phyloP scores from a whole-genome alignment of 1,140 invertebrate genomes.

The Coelopa frigida region DNA sequence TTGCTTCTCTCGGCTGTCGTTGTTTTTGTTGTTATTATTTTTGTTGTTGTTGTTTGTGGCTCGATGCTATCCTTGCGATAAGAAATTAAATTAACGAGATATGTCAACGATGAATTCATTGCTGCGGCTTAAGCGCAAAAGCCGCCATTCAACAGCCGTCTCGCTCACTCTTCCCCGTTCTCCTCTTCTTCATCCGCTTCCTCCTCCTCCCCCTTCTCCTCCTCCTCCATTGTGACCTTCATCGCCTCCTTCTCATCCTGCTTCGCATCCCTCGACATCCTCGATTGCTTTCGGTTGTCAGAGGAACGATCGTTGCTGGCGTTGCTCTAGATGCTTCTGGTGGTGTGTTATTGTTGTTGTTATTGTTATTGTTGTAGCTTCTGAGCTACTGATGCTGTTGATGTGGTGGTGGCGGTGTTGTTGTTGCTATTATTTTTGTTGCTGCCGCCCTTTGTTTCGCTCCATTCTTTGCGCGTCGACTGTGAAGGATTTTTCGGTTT shows the following conservation, averaged over 20 bases:
- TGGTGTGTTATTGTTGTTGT: too few species aligned
- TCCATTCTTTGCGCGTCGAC: too few species aligned
- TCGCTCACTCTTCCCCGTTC: too few species aligned
- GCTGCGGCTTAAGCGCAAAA: constrained; percentile 44
- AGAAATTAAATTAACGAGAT: constrained; percentile 46
- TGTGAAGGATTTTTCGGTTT: too few species aligned
- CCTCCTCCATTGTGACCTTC: background rate
- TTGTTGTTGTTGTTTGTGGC: constrained; percentile 36
- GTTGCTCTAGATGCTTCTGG: too few species aligned
- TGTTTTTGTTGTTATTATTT: constrained; percentile 17
- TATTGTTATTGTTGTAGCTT: too few species aligned
- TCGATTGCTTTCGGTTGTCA: too few species aligned
- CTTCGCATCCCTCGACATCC: too few species aligned
- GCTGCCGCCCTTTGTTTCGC: too few species aligned
- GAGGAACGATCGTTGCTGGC: too few species aligned
- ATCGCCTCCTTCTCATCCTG: too few species aligned
- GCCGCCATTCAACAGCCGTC: constrained; percentile 40
- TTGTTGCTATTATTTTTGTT: constrained; percentile 6
- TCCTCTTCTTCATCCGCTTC: background rate
- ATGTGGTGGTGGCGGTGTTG: background rate
- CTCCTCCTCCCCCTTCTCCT: background rate
- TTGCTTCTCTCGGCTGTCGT: background rate
- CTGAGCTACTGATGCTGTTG: constrained; percentile 6
- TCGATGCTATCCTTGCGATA: constrained; percentile 43
- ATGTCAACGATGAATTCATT: constrained; percentile 46